A percentile compares a stretch with the other conserved stretches of the same genome.
phyloP scores from a whole-genome alignment of 30 jellyfish, hydroid and myxozoan species.

The Turritopsis rubra region DNA sequence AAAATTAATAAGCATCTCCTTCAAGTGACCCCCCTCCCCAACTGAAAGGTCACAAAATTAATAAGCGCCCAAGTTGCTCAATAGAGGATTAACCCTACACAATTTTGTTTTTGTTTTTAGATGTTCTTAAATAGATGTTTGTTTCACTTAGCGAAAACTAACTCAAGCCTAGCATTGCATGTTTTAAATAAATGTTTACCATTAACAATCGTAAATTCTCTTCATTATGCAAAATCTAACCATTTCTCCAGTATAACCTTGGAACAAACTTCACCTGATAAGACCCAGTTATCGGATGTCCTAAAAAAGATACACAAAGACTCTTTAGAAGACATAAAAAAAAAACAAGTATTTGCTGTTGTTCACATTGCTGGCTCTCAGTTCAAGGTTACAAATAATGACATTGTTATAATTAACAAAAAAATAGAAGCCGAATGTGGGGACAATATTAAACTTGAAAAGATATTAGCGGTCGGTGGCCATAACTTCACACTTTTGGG shows the following conservation, averaged over 20 bases:
- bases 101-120: background rate
- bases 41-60: too few relatives aligned
- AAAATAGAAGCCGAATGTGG: constrained; percentile 79
- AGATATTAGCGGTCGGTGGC: constrained; percentile 85
- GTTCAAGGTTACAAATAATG: constrained; percentile 67
- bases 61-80: background rate
- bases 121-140: background rate
- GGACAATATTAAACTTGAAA: constrained; percentile 56
- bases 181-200: background rate
- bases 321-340: constrained; percentile 26
- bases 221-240: background rate
- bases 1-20: too few relatives aligned
- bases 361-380: constrained; percentile 80
- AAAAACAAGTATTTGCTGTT: constrained; percentile 54
- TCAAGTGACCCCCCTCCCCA: too few relatives aligned
- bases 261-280: background rate
- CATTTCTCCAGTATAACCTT: background rate
- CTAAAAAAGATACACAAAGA: constrained; percentile 48
- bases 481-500: constrained; percentile 79
- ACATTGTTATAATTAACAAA: constrained; percentile 47
- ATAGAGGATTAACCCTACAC: background rate
- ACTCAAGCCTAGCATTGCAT: background rate
- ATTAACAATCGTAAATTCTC: background rate
- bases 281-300: background rate
- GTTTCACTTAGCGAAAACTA: background rate